Base-by-base conservation (phyloP, 2,888 invertebrate species). In the Drosophila robusta region DNA sequence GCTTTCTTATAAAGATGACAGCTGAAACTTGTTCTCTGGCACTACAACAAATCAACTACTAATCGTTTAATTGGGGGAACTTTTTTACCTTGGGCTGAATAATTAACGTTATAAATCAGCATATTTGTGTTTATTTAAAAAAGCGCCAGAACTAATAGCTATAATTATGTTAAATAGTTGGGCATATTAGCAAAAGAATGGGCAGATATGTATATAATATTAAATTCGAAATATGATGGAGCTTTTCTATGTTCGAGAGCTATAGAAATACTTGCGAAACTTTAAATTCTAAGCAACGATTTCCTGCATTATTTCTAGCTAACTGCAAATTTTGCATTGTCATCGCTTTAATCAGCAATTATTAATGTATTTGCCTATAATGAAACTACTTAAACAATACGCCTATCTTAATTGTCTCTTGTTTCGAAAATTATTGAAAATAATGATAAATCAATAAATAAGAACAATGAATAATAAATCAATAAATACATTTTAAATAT, bases 71-170 rank as follows among this genome's bases (percentile, higher is more conserved):
- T 68, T 68, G 42, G 24, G 42, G n/a, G 16, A 42, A 11, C 45
- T 51, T 16, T n/a, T 32, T 7, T 36, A 24, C 14, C 9, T 6
- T 9, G 22, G 29, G 11, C 32, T 34, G 24, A 9, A 7, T 57
- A 52, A 69, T 46, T 68, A 56, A n/a, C 26, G 39, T 45, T 18
- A 56, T 74, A 41, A 74, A 72, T 74, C 69, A 75, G 39, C 47
- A 45, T 50, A 56, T 50, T 57, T 41, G 51, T 24, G 7, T 24
- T 12, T 29, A 46, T 22, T 32, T 57, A 7, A 24, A 12, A 47
- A 9, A 9, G 41, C 18, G 12, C 29, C 52, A 49, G 47, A 38
- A 44, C 12, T 38, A 47, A 39, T 56, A 45, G 32, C 51, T 34
- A 36, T 45, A 36, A 45, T 49, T 50, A 32, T 49, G 26, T 36